Evolutionary conservation across 2,888 invertebrate species (phyloP).

Genomic region (Zelleria hepariella): DNA sequence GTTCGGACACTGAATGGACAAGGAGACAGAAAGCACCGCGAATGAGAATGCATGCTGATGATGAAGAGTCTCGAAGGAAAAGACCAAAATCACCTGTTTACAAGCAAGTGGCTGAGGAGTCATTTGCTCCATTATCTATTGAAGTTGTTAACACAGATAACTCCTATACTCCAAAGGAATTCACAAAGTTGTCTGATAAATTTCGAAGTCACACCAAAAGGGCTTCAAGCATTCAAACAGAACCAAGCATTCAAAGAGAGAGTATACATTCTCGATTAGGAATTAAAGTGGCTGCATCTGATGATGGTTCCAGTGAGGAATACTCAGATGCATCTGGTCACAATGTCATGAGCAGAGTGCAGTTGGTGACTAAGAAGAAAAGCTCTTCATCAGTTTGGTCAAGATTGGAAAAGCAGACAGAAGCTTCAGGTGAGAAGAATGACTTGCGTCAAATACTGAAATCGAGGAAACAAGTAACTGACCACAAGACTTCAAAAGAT

Average conservation of each 20-base stretch:
- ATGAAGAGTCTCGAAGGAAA: conserved; percentile 77
- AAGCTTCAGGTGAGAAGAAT: conserved; percentile 25
- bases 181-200: conserved; percentile 49
- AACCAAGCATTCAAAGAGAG: conserved; percentile 19
- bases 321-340: background rate
- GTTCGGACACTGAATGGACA: conserved; percentile 72
- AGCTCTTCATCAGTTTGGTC: conserved; percentile 70
- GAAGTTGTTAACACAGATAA: conserved; percentile 49
- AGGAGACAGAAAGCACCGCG: conserved; percentile 76
- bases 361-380: conserved; percentile 47
- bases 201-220: conserved; percentile 35
- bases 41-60: conserved; percentile 93
- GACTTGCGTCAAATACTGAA: conserved; percentile 52
- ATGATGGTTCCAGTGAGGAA: conserved; percentile 3
- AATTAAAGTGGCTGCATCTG: conserved; percentile 27
- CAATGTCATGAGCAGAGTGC: conserved; percentile 64
- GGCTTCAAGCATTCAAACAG: conserved; percentile 10
- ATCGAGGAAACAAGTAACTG: conserved; percentile 34
- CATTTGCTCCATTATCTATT: conserved; percentile 54
- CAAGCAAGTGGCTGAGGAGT: conserved; percentile 22
- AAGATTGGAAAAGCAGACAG: conserved; percentile 53
- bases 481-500: conserved; percentile 38
- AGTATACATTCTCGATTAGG: conserved; percentile 50
- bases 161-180: conserved; percentile 34
- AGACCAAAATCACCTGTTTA: conserved; percentile 27